Conservation (phyloP, 2,797 vertebrate species). For the Sebastes matsubarae region DNA sequence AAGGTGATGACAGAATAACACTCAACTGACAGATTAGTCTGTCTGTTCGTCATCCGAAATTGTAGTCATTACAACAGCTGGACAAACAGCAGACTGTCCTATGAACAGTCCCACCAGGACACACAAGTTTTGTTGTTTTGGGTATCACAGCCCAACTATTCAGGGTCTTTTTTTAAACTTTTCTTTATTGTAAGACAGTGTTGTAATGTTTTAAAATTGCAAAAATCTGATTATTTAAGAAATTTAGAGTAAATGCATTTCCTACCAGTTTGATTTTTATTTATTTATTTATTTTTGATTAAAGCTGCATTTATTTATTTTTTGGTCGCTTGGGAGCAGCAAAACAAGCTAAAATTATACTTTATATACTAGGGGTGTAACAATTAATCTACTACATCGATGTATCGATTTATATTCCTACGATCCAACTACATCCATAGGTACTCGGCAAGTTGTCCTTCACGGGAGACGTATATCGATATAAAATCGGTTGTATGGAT, state of each 20-base stretch:
- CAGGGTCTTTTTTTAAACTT: neutral
- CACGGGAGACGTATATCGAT: too few relatives aligned
- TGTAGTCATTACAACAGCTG: neutral
- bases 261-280: neutral
- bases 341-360: too few relatives aligned
- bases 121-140: neutral
- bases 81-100: neutral
- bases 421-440: too few relatives aligned
- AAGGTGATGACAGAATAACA: conserved; percentile 24
- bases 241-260: neutral
- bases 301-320: too few relatives aligned
- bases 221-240: neutral
- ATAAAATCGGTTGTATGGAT: too few relatives aligned
- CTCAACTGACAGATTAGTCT: neutral
- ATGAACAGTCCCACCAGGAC: neutral
- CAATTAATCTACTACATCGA: too few relatives aligned
- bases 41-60: too few relatives aligned
- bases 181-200: neutral
- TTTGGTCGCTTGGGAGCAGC: too few relatives aligned
- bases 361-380: too few relatives aligned
- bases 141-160: neutral
- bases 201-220: neutral
- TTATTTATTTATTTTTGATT: too few relatives aligned
- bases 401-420: too few relatives aligned
- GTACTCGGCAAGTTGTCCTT: too few relatives aligned